A percentile compares a stretch with the other conserved stretches of the same genome.
Conservation (phyloP, 2,797 vertebrate genomes). For the Trachops cirrhosus region DNA sequence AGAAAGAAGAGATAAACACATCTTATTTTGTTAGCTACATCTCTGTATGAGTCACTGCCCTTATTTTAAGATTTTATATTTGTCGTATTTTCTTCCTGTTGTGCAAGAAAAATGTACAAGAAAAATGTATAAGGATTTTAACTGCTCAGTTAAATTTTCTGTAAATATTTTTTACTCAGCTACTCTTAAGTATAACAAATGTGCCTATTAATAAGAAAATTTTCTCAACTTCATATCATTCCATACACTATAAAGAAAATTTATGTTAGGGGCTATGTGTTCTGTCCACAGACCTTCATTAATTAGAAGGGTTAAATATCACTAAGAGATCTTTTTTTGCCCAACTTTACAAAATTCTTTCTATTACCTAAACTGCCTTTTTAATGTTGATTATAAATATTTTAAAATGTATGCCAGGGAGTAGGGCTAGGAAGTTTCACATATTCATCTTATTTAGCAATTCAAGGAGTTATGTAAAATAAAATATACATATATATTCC, state of each 20-base stretch:
- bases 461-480: constrained; percentile 68
- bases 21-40: constrained; percentile 12
- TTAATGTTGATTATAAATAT: constrained; percentile 66
- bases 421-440: constrained; percentile 57
- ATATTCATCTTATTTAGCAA: constrained; percentile 64
- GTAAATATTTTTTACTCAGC: constrained; percentile 40
- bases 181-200: constrained; percentile 28
- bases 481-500: constrained; percentile 60
- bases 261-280: constrained; percentile 15
- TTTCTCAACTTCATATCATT: constrained; percentile 37
- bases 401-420: constrained; percentile 61
- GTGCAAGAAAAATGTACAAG: constrained; percentile 48
- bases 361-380: constrained; percentile 51
- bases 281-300: constrained; percentile 39
- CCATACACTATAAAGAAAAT: constrained; percentile 46
- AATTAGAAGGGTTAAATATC: constrained; percentile 34
- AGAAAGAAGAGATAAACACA: constrained; percentile 49
- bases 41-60: constrained; percentile 25
- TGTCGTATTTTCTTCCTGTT: constrained; percentile 41
- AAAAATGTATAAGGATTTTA: constrained; percentile 57
- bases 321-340: constrained; percentile 50
- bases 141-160: constrained; percentile 53
- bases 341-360: constrained; percentile 55
- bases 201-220: constrained; percentile 34
- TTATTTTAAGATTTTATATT: constrained; percentile 41